A percentile compares a stretch with the other conserved stretches of the same genome.
Evolutionary conservation across 2,113 vertebrate genomes (phyloP).

Genomic region (Phyllostomus discolor): DNA sequence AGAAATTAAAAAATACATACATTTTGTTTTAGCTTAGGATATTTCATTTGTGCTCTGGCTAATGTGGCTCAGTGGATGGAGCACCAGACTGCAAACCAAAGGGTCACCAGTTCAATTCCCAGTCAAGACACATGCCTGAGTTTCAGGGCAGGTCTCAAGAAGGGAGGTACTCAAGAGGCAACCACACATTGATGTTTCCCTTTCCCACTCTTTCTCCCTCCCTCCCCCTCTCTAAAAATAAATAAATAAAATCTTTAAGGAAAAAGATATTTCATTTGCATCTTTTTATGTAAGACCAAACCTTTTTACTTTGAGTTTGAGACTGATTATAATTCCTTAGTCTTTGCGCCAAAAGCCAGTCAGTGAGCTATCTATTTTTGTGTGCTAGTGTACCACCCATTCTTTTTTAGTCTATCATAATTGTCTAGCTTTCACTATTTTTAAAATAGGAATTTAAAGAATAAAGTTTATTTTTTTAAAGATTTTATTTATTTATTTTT

Average conservation of each 20-base stretch:
- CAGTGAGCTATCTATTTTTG: not conserved
- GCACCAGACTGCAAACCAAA: too few species aligned
- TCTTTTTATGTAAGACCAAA: not conserved
- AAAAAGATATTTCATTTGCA: not conserved
- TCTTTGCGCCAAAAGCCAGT: not conserved
- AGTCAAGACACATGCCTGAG: too few species aligned
- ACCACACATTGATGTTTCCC: too few species aligned
- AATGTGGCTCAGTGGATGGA: too few species aligned
- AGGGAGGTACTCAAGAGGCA: too few species aligned
- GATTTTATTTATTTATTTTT: too few species aligned
- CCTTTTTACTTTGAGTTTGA: not conserved
- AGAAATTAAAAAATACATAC: not conserved
- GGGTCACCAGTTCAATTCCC: too few species aligned
- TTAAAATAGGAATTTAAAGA: not conserved
- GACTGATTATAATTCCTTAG: not conserved
- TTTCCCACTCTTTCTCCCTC: too few species aligned
- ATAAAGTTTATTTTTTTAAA: not conserved
- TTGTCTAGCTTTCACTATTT: not conserved
- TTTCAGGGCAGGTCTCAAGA: too few species aligned
- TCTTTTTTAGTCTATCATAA: not conserved
- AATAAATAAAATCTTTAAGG: too few species aligned
- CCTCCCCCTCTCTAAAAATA: too few species aligned
- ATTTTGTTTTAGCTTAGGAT: not conserved
- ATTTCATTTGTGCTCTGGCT: not conserved
- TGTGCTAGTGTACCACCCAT: not conserved